Percentiles rank a stretch among this genome's conserved stretches.
phyloP scores from a whole-genome alignment of 37 sponge, comb jelly and placozoan species.

The Ianthella basta region DNA sequence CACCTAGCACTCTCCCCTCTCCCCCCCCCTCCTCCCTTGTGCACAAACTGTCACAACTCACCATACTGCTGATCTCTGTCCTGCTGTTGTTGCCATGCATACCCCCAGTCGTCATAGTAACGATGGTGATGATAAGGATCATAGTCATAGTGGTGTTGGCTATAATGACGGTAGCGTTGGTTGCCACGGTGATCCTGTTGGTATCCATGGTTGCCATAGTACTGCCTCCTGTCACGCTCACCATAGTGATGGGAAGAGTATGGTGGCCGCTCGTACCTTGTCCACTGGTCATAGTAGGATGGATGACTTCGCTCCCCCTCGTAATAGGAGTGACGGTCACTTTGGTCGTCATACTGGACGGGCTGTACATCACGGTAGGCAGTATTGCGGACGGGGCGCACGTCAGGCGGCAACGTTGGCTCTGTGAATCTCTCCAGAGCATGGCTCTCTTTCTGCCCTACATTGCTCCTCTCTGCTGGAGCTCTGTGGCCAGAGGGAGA shows the following conservation, averaged over 20 bases:
- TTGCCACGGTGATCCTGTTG: conserved; percentile 13
- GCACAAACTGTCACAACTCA: too few species aligned
- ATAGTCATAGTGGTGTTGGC: neutral
- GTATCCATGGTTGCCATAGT: conserved; percentile 1
- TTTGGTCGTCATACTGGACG: neutral
- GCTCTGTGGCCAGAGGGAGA: conserved; percentile 5
- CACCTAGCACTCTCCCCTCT: neutral
- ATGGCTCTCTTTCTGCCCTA: neutral
- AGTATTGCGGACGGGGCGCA: neutral
- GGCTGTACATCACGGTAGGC: neutral
- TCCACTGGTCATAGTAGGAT: neutral
- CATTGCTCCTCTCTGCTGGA: conserved; percentile 37
- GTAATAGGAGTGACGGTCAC: neutral
- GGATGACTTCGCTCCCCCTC: neutral
- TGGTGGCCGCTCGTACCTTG: neutral
- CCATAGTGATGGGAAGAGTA: neutral
- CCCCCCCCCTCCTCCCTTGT: too few species aligned
- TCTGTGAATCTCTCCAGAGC: neutral
- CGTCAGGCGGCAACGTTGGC: neutral
- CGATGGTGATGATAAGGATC: neutral
- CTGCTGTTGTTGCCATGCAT: too few species aligned
- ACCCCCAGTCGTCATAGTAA: neutral
- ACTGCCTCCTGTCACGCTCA: neutral
- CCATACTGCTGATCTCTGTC: too few species aligned
- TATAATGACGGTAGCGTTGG: neutral